Evolutionary conservation across 2,888 invertebrate species (phyloP).

Genomic region (Polydrusus tereticollis): DNA sequence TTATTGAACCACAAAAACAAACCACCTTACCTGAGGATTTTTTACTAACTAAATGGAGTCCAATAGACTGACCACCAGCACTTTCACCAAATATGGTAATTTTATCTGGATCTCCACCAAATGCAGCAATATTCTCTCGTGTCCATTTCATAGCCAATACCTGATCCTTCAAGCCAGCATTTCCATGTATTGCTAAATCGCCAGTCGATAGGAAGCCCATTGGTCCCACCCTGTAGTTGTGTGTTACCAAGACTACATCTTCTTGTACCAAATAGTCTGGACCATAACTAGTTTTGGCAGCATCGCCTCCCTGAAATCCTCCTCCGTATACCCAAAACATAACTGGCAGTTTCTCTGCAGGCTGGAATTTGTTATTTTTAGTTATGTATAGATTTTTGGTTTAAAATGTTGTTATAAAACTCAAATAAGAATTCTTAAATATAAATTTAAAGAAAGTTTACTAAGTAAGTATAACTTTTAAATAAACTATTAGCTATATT

Average conservation of each 20-base stretch:
- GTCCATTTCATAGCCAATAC: background rate
- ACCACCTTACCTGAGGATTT: slow-evolving; percentile 14
- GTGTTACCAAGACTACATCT: background rate
- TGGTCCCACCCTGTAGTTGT: slow-evolving; percentile 3
- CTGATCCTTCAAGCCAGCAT: slow-evolving; percentile 2
- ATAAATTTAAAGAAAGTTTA: too few species aligned
- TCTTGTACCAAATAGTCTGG: slow-evolving; percentile 11
- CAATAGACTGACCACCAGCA: slow-evolving; percentile 1
- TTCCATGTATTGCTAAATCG: background rate
- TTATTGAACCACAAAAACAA: too few species aligned
- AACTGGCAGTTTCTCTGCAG: background rate
- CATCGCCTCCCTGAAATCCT: background rate
- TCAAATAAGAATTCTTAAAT: too few species aligned
- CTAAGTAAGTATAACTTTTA: too few species aligned
- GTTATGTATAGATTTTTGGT: background rate
- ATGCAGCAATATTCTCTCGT: background rate
- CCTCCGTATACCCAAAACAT: slow-evolving; percentile 10
- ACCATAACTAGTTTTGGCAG: background rate
- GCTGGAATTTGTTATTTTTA: background rate
- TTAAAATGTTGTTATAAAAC: background rate
- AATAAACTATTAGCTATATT: too few species aligned
- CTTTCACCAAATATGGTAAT: slow-evolving; percentile 41
- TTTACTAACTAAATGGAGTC: slow-evolving; percentile 14
- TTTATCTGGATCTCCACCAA: slow-evolving; percentile 45
- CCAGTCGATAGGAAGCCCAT: background rate